A percentile compares a stretch with the other conserved stretches of the same genome.
Evolutionary conservation across 2,888 invertebrate genomes (phyloP).

Genomic region (Pachycephus smyrnensis): DNA sequence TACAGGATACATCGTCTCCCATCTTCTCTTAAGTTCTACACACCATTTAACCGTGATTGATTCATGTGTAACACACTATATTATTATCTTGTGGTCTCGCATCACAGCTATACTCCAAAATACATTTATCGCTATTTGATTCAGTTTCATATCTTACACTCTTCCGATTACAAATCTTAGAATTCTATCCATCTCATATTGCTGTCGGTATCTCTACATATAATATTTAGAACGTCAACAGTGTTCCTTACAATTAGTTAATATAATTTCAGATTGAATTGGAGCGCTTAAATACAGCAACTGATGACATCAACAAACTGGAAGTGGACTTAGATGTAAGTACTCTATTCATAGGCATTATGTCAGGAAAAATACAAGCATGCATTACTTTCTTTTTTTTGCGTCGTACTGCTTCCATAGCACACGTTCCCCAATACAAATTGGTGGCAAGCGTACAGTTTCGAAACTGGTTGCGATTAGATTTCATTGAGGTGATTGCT

Average conservation of each 20-base stretch:
- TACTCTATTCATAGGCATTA: constrained; percentile 26
- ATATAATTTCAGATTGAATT: constrained; percentile 77
- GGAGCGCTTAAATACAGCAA: constrained; percentile 89
- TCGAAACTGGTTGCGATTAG: constrained; percentile 44
- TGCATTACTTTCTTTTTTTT: no score
- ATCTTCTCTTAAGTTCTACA: constrained; percentile 9
- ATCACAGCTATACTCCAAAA: no score
- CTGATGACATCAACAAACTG: constrained; percentile 91
- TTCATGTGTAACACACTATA: no score
- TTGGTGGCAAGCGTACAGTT: constrained; percentile 10
- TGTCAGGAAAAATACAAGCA: no score
- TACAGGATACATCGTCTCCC: no score
- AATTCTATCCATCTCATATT: no score
- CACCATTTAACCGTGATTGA: constrained; percentile 14
- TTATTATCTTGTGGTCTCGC: no score
- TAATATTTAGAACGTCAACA: constrained; percentile 10
- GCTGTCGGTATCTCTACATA: constrained; percentile 3
- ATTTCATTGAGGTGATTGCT: constrained; percentile 52
- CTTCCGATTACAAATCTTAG: no score
- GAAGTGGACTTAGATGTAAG: constrained; percentile 89
- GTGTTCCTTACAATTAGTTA: constrained; percentile 10
- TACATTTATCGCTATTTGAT: no score
- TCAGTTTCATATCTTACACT: no score
- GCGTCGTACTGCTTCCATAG: not conserved
- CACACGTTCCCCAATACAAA: not conserved